A percentile compares a stretch with the other conserved stretches of the same genome.
These are phyloP conservation scores for Torymus texanus DNA, from an alignment of 2,888 invertebrate genomes.

Conservation along the genomic window DNA sequence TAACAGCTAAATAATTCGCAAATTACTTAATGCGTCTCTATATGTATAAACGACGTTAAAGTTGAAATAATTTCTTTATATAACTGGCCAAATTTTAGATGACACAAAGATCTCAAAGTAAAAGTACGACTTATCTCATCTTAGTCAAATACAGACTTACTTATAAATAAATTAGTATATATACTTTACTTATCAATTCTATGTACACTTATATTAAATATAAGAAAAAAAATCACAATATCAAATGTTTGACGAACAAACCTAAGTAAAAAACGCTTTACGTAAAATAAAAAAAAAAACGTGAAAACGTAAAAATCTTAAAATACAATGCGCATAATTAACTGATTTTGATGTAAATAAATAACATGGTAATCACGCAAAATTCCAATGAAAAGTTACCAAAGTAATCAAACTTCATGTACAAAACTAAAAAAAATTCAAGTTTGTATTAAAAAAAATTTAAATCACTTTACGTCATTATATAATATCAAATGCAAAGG, in stretches of 20 bases:
- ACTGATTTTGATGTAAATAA: constrained; percentile 29
- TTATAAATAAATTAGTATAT: constrained; percentile 44
- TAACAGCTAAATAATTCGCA: constrained; percentile 33
- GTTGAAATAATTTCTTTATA: constrained; percentile 34
- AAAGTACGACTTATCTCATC: constrained; percentile 17
- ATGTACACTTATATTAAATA: constrained; percentile 47
- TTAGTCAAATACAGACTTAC: constrained; percentile 12
- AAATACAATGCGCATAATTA: constrained; percentile 18
- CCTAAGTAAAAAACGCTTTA: constrained; percentile 22
- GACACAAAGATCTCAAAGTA: constrained; percentile 46
- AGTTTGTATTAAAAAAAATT: neutral
- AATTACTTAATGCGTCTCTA: constrained; percentile 33
- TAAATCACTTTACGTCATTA: constrained; percentile 10
- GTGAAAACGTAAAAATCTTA: constrained; percentile 18
- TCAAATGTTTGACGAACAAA: constrained; percentile 43
- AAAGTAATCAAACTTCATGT: neutral
- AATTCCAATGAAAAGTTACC: neutral
- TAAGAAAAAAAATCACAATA: constrained; percentile 52
- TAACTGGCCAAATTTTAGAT: constrained; percentile 19
- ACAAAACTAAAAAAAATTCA: neutral
- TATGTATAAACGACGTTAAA: constrained; percentile 30
- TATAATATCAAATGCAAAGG: constrained; percentile 41
- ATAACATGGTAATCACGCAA: constrained; percentile 5
- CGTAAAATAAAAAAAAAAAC: constrained; percentile 33
- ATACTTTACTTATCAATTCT: constrained; percentile 26